Base-by-base conservation (phyloP, 2,888 invertebrate species). In the Trichopria drosophilae region DNA sequence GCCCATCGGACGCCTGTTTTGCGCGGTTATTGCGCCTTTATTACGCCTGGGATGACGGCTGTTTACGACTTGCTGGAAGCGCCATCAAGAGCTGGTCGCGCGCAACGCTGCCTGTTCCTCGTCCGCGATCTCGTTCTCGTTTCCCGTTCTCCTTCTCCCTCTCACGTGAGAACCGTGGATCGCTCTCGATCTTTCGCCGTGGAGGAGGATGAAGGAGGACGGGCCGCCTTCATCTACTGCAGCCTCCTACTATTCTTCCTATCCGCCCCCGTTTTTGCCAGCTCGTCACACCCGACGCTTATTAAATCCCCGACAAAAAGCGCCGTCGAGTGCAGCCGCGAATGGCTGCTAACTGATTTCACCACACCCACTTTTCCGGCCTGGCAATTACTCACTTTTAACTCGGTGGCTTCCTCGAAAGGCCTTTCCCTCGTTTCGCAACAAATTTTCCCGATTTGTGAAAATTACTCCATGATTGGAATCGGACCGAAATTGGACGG, bases 11-110 rank as follows among this genome's bases (percentile, higher is more conserved):
- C 49, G 53, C 40, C 47, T 59, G 60, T 64, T 64, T 63, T 56
- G 58, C 58, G 47, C 43, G 39, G 53, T 51, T 56, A 56, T 55
- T 51, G 53, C 59, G 51, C 52, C 46, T 55, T 59, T 60, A 59
- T 65, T 59, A 59, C 59, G 58, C 59, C 49, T 37, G 39, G 55
- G 61, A 62, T 62, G 60, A 57, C 51, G 59, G 57, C 57, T 60
- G 61, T 68, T 68, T 66, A 65, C 65, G 65, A 68, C 58, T 67
- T 60, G 63, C 62, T 69, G 61, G 66, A 66, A 69, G 62, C 60
- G 59, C 61, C 65, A 64, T 69, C 60, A 65, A 68, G 67, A 61
- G 58, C 46, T 46, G 22, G 13, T 53, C 44, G 9, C n/a, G 7
- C 35, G 23, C 46, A 34, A 41, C 32, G 19, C 35, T 48, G 29